Evolutionary conservation across 2,797 vertebrate species (phyloP).

Genomic region (Calcarius lapponicus): DNA sequence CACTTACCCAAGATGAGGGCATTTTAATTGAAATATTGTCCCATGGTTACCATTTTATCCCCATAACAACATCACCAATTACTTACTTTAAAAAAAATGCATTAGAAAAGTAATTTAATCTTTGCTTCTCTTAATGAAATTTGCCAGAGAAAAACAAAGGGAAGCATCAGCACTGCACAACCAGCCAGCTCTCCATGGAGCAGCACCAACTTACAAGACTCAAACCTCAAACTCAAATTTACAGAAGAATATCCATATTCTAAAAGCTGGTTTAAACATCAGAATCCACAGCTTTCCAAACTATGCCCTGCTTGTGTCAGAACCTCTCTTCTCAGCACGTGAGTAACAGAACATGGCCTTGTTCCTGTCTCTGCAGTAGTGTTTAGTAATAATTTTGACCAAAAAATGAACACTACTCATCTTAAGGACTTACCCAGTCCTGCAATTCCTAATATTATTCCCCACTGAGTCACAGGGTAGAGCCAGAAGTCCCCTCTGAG

Average conservation of each 20-base stretch:
- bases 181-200: not conserved
- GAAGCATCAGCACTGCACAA: not conserved
- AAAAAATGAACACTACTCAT: not conserved
- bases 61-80: conserved; percentile 51
- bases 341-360: not conserved
- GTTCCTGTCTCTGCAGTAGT: not conserved
- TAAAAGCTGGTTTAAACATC: not conserved
- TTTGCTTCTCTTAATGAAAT: conserved; percentile 59
- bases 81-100: conserved; percentile 59
- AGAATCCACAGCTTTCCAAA: not conserved
- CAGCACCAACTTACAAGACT: not conserved
- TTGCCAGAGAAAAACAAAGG: conserved; percentile 49
- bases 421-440: not conserved
- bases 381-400: not conserved
- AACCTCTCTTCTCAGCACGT: not conserved
- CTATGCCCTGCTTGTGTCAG: not conserved
- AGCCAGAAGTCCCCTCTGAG: not conserved
- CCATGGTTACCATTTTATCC: conserved; percentile 47
- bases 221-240: not conserved
- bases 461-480: not conserved
- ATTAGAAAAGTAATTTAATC: conserved; percentile 64
- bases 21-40: conserved; percentile 45
- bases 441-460: not conserved
- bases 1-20: not conserved
- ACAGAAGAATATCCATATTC: not conserved